These are phyloP conservation scores for Spinibarbus caldwelli DNA, from an alignment of 2,797 vertebrate species.

Conservation along the genomic window DNA sequence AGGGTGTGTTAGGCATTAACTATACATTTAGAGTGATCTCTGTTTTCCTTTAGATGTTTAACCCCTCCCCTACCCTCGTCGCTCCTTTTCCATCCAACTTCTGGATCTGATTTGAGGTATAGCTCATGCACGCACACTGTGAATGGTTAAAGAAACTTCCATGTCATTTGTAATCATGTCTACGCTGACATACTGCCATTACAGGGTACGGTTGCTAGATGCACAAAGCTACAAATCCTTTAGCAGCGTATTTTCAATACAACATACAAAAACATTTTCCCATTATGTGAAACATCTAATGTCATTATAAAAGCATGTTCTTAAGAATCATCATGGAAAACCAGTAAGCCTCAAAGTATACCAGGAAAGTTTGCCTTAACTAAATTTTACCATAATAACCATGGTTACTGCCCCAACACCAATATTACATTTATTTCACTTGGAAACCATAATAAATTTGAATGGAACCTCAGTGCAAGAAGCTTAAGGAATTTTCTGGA, in stretches of 20 bases:
- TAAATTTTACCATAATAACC: neutral
- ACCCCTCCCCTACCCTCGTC: conserved; percentile 15
- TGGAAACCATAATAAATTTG: neutral
- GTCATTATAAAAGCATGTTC: neutral
- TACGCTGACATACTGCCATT: neutral
- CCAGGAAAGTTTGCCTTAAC: neutral
- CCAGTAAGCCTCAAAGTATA: neutral
- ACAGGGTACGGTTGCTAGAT: neutral
- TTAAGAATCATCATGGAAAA: neutral
- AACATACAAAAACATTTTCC: neutral
- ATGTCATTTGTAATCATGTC: conserved; percentile 67
- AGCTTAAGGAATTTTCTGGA: neutral
- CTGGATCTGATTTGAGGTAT: conserved; percentile 59
- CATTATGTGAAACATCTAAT: neutral
- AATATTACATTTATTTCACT: neutral
- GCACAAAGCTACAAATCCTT: conserved; percentile 4
- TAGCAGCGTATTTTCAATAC: neutral
- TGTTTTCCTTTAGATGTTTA: conserved; percentile 3
- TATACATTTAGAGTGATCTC: conserved; percentile 22
- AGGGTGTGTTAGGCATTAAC: conserved; percentile 4
- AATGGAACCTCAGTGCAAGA: neutral
- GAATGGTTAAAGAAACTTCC: conserved; percentile 22
- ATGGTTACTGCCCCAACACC: neutral
- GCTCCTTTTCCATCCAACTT: conserved; percentile 40
- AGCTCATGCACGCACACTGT: conserved; percentile 23